Conservation (phyloP, 2,888 invertebrate genomes). For the Thereva unica region DNA sequence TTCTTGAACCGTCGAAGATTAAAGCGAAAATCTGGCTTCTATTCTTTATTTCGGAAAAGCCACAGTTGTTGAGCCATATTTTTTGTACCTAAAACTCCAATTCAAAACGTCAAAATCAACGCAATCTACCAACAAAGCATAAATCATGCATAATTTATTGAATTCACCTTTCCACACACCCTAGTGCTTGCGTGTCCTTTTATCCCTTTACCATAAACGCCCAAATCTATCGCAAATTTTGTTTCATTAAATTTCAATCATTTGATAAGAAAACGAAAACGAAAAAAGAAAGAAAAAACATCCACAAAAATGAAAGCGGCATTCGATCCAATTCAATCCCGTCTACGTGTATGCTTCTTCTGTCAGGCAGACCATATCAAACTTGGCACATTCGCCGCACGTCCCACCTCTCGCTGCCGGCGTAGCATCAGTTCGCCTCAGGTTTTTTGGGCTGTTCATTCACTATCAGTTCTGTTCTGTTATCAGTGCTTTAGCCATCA, state of each 20-base stretch:
- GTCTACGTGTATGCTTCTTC: constrained; percentile 30
- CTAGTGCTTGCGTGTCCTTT: too few species aligned
- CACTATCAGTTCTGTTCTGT: constrained; percentile 34
- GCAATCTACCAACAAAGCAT: too few species aligned
- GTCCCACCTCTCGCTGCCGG: not conserved
- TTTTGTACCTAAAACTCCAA: too few species aligned
- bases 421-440: too few species aligned
- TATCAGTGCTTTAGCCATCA: constrained; percentile 40
- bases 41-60: too few species aligned
- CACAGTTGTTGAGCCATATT: too few species aligned
- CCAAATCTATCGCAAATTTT: constrained; percentile 24
- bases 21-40: too few species aligned
- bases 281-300: constrained; percentile 9
- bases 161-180: too few species aligned
- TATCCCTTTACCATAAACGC: too few species aligned
- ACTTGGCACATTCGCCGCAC: constrained; percentile 11
- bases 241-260: constrained; percentile 37
- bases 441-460: constrained; percentile 5
- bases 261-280: constrained; percentile 18
- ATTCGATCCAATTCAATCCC: constrained; percentile 28
- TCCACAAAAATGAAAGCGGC: constrained; percentile 14
- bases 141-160: too few species aligned
- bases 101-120: too few species aligned
- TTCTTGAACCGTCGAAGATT: too few species aligned
- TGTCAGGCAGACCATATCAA: constrained; percentile 33